phyloP scores from a whole-genome alignment of 2,113 vertebrate species.

The Genyomyrus donnyi region DNA sequence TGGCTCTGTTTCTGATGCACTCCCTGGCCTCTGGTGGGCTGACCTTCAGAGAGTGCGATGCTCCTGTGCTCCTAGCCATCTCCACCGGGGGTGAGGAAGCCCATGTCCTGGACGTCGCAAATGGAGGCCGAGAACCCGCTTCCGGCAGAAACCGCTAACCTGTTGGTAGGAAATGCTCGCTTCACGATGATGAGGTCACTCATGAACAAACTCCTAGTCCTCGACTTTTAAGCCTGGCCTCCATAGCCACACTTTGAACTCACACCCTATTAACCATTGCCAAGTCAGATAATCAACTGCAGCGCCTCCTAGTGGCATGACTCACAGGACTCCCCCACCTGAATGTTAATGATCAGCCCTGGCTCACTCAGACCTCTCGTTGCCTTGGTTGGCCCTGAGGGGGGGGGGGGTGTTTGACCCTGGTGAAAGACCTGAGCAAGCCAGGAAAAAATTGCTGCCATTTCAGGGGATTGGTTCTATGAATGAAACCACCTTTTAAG shows the following conservation, averaged over 20 bases:
- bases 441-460: not conserved
- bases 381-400: not conserved
- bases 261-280: not conserved
- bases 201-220: not conserved
- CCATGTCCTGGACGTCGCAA: not conserved
- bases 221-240: not conserved
- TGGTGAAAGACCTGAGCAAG: not conserved
- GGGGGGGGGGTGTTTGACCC: not conserved
- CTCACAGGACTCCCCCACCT: not conserved
- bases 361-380: not conserved
- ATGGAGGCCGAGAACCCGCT: not conserved
- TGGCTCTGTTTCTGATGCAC: not conserved
- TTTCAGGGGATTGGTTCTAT: not conserved
- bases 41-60: not conserved
- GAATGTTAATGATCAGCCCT: not conserved
- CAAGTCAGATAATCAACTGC: not conserved
- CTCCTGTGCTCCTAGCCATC: not conserved
- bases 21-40: not conserved
- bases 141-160: not conserved
- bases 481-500: not conserved
- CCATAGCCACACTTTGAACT: not conserved
- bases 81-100: not conserved
- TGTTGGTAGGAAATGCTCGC: not conserved
- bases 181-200: not conserved
- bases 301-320: not conserved